Evolutionary conservation across 2,797 vertebrate species (phyloP), one percentile per base, ranked within the genome.

Genomic region (Aldrovandia affinis): DNA sequence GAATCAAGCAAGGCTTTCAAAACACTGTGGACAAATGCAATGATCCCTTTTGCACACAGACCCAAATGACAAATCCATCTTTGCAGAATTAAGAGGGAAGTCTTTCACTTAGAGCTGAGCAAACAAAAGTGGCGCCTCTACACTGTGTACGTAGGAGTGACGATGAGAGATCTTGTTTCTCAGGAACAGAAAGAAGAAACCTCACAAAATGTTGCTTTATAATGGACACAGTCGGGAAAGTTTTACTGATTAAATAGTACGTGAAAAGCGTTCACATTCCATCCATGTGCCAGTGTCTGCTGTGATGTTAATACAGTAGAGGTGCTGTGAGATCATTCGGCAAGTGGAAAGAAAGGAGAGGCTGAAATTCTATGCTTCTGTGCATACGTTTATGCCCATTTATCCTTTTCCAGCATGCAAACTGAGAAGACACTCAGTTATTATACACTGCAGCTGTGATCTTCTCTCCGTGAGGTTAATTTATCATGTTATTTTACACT

Each of bases 1-100:
- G 79, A 54, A 61, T 57, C 20, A 33, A 61, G 18, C 25, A 14
- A 63, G 55, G 25, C 61, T 70, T 70, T 50, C n/a, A 30, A 73
- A 52, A 75, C 18, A 12, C 15, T 20, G 47, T 55, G 81, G 14
- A 54, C 63, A 83, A 30, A 73, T 73, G 63, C 39, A 83, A 14
- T 90, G 88, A 93, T 90, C 88, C 89, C 85, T 88, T 88, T 57
- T 12, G 84, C 84, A 90, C 90, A 92, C 83, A 87, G 65, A 89
- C 88, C 84, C 0, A 85, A 65, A 83, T 83, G 83, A 83, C 20
- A 89, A 86, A 59, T 82, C 55, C 73, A 81, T 87, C 36, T 86
- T 57, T 87, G 83, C 78, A 80, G 80, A 85, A 81, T 61, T 80
- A 83, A 33, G 80, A 86, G 78, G 86, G 81, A 86, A 90, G 86